phyloP scores from a whole-genome alignment of 2,888 invertebrate species.

The Melinaea marsaeus region DNA sequence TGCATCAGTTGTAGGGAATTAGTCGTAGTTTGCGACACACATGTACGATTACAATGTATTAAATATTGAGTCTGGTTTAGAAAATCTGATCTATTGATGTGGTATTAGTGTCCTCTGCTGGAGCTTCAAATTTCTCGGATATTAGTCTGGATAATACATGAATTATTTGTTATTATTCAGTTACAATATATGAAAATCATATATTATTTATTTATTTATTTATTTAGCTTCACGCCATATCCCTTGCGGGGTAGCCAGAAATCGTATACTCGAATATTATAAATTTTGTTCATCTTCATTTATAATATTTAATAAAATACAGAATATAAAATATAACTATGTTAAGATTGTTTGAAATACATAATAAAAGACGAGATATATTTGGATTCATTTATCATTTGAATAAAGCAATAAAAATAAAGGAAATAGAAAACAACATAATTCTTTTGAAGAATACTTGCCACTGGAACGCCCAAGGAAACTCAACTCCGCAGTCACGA shows the following conservation, averaged over 20 bases:
- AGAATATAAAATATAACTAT: too few relatives aligned
- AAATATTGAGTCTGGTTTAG: slow-evolving; percentile 29
- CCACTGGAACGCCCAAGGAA: slow-evolving; percentile 15
- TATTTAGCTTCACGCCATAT: too few relatives aligned
- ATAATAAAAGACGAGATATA: too few relatives aligned
- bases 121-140: slow-evolving; percentile 12
- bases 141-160: neutral
- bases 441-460: slow-evolving; percentile 7
- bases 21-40: slow-evolving; percentile 27
- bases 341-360: too few relatives aligned
- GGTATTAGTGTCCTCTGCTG: slow-evolving; percentile 20
- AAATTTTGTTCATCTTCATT: too few relatives aligned
- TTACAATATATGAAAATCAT: too few relatives aligned
- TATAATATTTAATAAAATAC: too few relatives aligned
- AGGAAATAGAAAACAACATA: neutral
- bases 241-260: too few relatives aligned
- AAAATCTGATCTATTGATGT: slow-evolving; percentile 34
- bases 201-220: too few relatives aligned
- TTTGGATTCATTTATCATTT: too few relatives aligned
- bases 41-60: slow-evolving; percentile 35
- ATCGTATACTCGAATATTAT: too few relatives aligned
- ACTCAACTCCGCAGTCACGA: slow-evolving; percentile 26
- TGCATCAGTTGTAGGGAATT: slow-evolving; percentile 16
- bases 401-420: too few relatives aligned
- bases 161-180: neutral